Base-by-base conservation (phyloP, 1,140 invertebrate genomes). In the Micrasema minimum region DNA sequence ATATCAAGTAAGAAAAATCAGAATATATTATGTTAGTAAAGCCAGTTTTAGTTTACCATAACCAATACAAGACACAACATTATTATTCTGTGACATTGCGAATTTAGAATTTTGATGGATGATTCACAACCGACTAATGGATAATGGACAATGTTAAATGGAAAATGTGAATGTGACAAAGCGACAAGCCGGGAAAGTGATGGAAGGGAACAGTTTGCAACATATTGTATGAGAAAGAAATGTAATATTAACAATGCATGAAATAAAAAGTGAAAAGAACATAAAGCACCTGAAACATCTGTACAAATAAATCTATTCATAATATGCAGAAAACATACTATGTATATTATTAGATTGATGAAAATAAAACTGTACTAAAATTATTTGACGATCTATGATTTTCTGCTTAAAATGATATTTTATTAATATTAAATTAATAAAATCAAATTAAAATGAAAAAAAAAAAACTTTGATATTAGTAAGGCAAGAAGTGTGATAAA, bases 41-140 rank as follows among this genome's bases (percentile, higher is more conserved):
- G 55, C 66, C 38, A 61, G 41, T 53, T 66, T 64, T 72, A 61
- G 23, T 59, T 38, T 45, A 57, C 70, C 70, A 80, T 67, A 82
- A 84, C 83, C 83, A 84, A 85, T 85, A 84, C 83, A 85, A 85
- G 83, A 85, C 82, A 84, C 83, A 85, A 83, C 83, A 83, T 81
- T 77, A 72, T 77, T 64, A 31, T 31, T 31, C 7, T 71, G 50
- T 66, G 61, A 71, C 53, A 66, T 66, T 66, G 45, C 59, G n/a
- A 83, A 83, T 83, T 84, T 83, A 75, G 81, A 84, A 83, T 83
- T 83, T 84, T 79, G 51, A 57, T 57, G 20, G 31, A 68, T 68
- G 55, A 68, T 57, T 38, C n/a, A 57, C 26, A 31, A 31, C 26
- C 26, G 26, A 31, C 26, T 31, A 31, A 2, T 31, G 66, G 22